These are phyloP conservation scores for Uria aalge DNA, from an alignment of 2,113 vertebrate species.

Conservation along the genomic window DNA sequence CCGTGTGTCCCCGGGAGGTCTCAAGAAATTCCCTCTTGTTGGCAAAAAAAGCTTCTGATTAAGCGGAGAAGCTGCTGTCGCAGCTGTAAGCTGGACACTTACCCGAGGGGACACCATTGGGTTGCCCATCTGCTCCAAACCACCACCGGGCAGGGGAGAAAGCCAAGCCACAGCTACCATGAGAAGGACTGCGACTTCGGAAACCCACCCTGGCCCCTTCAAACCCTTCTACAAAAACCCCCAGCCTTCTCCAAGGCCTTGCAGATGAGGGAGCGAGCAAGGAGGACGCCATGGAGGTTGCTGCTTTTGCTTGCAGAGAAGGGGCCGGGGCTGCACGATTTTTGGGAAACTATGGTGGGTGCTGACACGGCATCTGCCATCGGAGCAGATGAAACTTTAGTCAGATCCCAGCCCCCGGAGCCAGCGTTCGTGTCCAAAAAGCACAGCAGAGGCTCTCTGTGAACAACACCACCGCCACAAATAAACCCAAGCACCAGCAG, in stretches of 20 bases:
- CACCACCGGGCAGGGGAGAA: fast-evolving
- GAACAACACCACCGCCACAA: constrained; percentile 19
- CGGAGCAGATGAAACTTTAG: background rate
- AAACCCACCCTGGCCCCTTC: background rate
- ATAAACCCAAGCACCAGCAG: constrained; percentile 37
- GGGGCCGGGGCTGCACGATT: fast-evolving
- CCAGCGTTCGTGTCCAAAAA: background rate
- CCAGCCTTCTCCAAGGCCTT: background rate
- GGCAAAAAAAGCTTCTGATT: background rate
- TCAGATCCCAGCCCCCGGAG: background rate
- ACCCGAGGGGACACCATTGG: background rate
- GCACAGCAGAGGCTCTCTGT: background rate
- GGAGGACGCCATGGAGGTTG: background rate
- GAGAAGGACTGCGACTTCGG: background rate
- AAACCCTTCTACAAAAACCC: background rate
- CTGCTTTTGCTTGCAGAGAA: background rate
- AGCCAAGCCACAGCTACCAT: background rate
- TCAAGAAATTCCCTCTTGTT: background rate
- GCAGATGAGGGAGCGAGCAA: background rate
- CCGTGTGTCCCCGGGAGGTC: fast-evolving
- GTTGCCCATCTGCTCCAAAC: background rate
- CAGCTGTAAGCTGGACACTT: background rate
- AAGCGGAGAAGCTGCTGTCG: background rate
- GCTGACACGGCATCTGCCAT: background rate
- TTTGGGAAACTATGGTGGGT: background rate